phyloP scores from a whole-genome alignment of 2,888 invertebrate species.

The Neocrepidodera transversa region DNA sequence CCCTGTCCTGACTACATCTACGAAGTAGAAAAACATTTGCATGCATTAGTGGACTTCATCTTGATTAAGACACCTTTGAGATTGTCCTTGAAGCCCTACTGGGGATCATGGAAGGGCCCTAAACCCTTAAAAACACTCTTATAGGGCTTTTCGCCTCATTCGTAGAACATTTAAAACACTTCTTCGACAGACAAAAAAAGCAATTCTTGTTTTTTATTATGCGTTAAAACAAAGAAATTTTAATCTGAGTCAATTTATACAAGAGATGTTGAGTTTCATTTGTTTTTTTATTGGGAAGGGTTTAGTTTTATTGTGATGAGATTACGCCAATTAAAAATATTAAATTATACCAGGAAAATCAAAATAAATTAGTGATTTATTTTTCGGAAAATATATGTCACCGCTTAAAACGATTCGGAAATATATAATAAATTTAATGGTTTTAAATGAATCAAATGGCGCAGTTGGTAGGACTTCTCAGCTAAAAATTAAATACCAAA shows the following conservation, averaged over 20 bases:
- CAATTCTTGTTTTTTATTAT: conserved; percentile 23
- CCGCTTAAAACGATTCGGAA: too few relatives aligned
- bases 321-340: not conserved
- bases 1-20: not conserved
- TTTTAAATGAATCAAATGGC: not conserved
- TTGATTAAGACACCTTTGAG: conserved; percentile 53
- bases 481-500: too few relatives aligned
- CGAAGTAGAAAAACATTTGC: conserved; percentile 48
- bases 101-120: conserved; percentile 20
- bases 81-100: conserved; percentile 43
- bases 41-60: conserved; percentile 51
- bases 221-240: conserved; percentile 8
- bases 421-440: too few relatives aligned
- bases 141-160: conserved; percentile 18
- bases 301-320: not conserved
- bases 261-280: conserved; percentile 9
- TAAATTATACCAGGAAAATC: too few relatives aligned
- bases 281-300: conserved; percentile 7
- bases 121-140: conserved; percentile 10
- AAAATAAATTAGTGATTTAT: too few relatives aligned
- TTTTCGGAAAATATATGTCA: too few relatives aligned
- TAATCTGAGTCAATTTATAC: not conserved
- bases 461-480: not conserved
- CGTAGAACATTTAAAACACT: conserved; percentile 30
- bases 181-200: conserved; percentile 32